A percentile compares a stretch with the other conserved stretches of the same genome.
Evolutionary conservation across 2,888 invertebrate genomes (phyloP).

Genomic region (Actias luna): DNA sequence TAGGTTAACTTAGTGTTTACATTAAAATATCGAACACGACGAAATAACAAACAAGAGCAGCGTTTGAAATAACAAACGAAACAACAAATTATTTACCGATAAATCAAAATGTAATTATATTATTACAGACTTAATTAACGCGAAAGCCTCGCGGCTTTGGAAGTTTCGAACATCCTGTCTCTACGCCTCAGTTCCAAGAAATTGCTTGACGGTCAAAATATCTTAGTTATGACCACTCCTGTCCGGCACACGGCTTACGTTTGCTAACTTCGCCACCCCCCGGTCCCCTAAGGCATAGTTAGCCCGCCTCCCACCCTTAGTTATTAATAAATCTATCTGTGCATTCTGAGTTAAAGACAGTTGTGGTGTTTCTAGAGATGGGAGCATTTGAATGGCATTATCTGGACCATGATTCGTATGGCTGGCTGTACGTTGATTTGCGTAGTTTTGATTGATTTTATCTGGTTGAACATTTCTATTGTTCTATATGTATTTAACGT

Average conservation of each 20-base stretch:
- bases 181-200: constrained; percentile 67
- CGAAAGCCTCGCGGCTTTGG: constrained; percentile 48
- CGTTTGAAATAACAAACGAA: background rate
- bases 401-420: constrained; percentile 25
- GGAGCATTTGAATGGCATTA: constrained; percentile 37
- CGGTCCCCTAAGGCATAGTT: constrained; percentile 63
- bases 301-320: constrained; percentile 44
- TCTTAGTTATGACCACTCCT: constrained; percentile 81
- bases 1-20: background rate
- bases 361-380: constrained; percentile 55
- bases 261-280: constrained; percentile 66
- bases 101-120: constrained; percentile 42
- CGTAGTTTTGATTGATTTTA: constrained; percentile 18
- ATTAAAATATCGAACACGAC: background rate
- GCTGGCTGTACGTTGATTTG: background rate
- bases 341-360: constrained; percentile 74
- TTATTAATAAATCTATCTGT: constrained; percentile 81
- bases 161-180: constrained; percentile 64
- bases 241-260: constrained; percentile 77
- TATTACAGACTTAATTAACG: constrained; percentile 56
- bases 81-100: constrained; percentile 12
- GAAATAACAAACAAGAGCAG: background rate
- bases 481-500: background rate
- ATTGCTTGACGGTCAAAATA: constrained; percentile 81
- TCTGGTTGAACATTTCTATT: background rate